Evolutionary conservation across 2,113 vertebrate genomes (phyloP).

Genomic region (Psophia crepitans): DNA sequence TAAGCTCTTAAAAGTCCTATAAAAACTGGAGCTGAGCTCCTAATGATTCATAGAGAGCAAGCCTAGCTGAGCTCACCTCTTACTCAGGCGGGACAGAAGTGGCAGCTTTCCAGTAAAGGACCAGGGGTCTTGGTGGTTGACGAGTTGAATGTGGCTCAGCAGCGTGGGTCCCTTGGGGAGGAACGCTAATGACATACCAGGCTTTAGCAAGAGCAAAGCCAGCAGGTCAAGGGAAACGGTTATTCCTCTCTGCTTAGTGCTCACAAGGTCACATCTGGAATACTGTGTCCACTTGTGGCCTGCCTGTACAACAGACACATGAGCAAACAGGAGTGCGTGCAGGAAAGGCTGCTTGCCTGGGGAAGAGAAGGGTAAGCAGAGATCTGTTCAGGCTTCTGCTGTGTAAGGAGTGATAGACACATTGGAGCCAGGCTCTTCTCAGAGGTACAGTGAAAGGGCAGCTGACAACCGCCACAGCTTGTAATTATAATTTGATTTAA

Average conservation of each 20-base stretch:
- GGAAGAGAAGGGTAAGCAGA: neutral
- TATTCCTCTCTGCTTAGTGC: neutral
- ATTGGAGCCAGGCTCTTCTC: neutral
- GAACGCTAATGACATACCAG: neutral
- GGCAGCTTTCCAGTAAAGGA: neutral
- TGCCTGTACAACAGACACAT: neutral
- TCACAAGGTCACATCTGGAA: neutral
- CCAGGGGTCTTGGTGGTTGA: neutral
- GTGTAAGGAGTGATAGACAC: neutral
- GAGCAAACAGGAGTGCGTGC: neutral
- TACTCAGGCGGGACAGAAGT: neutral
- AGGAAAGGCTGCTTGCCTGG: neutral
- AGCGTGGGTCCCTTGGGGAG: rapidly evolving
- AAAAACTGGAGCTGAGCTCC: neutral
- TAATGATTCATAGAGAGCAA: neutral
- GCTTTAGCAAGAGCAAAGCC: neutral
- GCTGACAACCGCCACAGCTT: neutral
- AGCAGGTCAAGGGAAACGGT: neutral
- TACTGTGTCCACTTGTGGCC: neutral
- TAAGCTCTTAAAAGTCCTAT: neutral
- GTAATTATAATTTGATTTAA: neutral
- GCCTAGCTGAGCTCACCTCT: neutral
- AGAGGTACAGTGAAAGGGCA: neutral
- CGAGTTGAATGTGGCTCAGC: neutral
- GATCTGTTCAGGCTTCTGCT: neutral